phyloP scores from a whole-genome alignment of 2,888 invertebrate genomes.

The Cosmia pyralina region DNA sequence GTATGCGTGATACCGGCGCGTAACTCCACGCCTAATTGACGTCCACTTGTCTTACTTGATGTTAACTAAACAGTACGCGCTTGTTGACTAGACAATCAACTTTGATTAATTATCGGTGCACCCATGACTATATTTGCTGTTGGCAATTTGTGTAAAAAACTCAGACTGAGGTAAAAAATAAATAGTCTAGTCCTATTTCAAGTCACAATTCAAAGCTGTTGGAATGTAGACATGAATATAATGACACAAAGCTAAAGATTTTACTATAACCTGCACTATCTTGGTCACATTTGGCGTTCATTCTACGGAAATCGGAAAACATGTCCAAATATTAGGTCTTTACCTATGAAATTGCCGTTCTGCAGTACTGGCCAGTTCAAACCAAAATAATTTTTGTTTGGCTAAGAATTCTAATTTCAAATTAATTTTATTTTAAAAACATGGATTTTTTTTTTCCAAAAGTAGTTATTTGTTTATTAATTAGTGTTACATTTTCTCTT shows the following conservation, averaged over 20 bases:
- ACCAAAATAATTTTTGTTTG: too few species aligned
- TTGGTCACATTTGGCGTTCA: neutral
- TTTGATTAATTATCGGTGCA: constrained; percentile 24
- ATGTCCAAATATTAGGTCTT: neutral
- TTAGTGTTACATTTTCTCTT: too few species aligned
- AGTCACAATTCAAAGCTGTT: neutral
- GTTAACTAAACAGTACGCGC: constrained; percentile 47
- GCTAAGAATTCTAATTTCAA: too few species aligned
- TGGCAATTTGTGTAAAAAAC: constrained; percentile 1
- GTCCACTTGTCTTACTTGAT: constrained; percentile 34
- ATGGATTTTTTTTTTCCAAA: too few species aligned
- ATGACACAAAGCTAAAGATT: neutral
- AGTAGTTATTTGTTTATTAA: too few species aligned
- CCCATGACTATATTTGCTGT: constrained; percentile 18
- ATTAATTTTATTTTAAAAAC: too few species aligned
- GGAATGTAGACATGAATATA: neutral
- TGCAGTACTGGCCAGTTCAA: too few species aligned
- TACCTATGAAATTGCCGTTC: too few species aligned
- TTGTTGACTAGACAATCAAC: constrained; percentile 44
- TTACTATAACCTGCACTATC: neutral
- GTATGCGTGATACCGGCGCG: constrained; percentile 31
- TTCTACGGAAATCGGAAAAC: neutral
- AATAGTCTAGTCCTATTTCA: neutral
- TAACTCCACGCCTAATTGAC: constrained; percentile 42
- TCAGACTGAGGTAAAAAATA: too few species aligned